Percentiles rank a stretch among this genome's conserved stretches.
Conservation (phyloP, 2,113 vertebrate genomes). For the Numida meleagris region DNA sequence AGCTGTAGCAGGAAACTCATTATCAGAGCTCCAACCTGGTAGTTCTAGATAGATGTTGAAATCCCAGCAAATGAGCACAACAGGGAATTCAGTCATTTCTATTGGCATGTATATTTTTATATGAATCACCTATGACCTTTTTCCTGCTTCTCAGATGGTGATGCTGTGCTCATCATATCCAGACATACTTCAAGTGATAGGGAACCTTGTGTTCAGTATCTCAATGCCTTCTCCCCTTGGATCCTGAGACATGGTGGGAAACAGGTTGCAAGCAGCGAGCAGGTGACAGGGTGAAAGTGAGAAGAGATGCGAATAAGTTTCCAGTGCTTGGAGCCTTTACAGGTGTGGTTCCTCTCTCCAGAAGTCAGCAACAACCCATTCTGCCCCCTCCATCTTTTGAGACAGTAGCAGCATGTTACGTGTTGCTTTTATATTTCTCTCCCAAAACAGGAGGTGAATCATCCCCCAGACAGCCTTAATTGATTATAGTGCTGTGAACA, state of each 20-base stretch:
- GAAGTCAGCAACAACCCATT: not conserved
- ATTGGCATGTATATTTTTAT: not conserved
- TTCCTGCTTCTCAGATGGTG: not conserved
- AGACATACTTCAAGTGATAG: not conserved
- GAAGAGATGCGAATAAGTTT: not conserved
- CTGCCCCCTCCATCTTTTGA: not conserved
- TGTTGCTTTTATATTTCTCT: not conserved
- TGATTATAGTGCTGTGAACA: not conserved
- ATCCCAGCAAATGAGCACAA: not conserved
- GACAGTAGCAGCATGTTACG: rapidly evolving
- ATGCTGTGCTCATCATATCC: not conserved
- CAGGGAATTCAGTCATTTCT: not conserved
- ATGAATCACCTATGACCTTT: not conserved
- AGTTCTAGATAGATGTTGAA: not conserved
- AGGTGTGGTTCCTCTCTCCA: not conserved
- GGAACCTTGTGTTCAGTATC: not conserved
- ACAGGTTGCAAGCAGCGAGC: not conserved
- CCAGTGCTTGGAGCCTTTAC: rapidly evolving
- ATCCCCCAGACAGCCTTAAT: not conserved
- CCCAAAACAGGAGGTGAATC: not conserved
- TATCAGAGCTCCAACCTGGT: not conserved
- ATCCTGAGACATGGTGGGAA: not conserved
- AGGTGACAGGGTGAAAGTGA: not conserved
- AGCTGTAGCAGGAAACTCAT: not conserved
- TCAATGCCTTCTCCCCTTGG: not conserved